These are phyloP conservation scores for Aplocera efformata DNA, from an alignment of 2,888 invertebrate species.

Conservation along the genomic window DNA sequence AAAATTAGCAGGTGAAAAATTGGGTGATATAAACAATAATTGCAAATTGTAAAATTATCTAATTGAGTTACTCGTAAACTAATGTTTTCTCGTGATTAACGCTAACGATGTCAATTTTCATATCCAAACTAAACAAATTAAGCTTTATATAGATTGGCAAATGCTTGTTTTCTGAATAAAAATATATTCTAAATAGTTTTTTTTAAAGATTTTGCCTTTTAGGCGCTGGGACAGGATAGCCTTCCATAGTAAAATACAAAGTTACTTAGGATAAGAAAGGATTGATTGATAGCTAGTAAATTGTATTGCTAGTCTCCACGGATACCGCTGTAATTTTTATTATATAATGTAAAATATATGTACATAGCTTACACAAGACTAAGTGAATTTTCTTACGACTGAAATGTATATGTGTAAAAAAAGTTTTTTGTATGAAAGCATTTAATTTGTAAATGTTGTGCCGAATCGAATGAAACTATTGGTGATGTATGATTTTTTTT, in stretches of 20 bases:
- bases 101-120: too few species aligned
- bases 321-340: constrained; percentile 18
- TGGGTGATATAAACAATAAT: too few species aligned
- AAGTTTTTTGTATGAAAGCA: constrained; percentile 31
- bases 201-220: too few species aligned
- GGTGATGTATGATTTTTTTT: constrained; percentile 16
- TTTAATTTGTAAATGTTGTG: constrained; percentile 30
- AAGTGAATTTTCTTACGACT: constrained; percentile 59
- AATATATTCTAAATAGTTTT: too few species aligned
- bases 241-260: too few species aligned
- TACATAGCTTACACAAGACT: constrained; percentile 40
- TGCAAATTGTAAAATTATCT: constrained; percentile 12
- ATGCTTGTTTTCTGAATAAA: too few species aligned
- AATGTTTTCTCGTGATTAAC: too few species aligned
- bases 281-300: constrained; percentile 20
- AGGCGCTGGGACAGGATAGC: too few species aligned
- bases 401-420: constrained; percentile 66
- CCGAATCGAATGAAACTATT: constrained; percentile 18
- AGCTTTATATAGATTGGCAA: too few species aligned
- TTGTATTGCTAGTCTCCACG: constrained; percentile 26
- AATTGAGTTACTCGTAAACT: constrained; percentile 9
- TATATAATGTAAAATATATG: constrained; percentile 27
- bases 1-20: too few species aligned
- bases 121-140: too few species aligned
- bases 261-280: constrained; percentile 6